Evolutionary conservation across 2,797 vertebrate genomes (phyloP).

Genomic region (Oreonectes daqikongensis): DNA sequence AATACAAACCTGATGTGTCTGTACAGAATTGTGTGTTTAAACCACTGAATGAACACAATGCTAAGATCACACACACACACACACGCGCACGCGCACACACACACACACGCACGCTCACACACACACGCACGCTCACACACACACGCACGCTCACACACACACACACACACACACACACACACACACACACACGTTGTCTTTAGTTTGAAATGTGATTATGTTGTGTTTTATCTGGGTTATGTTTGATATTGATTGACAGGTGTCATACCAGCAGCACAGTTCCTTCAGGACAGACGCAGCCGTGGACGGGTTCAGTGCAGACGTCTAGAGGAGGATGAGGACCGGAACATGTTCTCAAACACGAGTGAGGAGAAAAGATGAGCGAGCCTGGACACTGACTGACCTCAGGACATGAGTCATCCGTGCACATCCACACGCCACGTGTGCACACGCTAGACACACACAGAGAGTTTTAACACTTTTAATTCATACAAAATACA

Average conservation of each 20-base stretch:
- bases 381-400: conserved; percentile 80
- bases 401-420: conserved; percentile 69
- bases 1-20: neutral
- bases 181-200: too few relatives aligned
- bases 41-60: too few relatives aligned
- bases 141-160: too few relatives aligned
- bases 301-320: conserved; percentile 76
- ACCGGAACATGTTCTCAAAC: conserved; percentile 84
- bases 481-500: too few relatives aligned
- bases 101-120: too few relatives aligned
- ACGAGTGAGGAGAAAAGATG: conserved; percentile 79
- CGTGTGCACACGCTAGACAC: conserved; percentile 76
- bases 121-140: too few relatives aligned
- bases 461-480: neutral
- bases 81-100: too few relatives aligned
- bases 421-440: conserved; percentile 80
- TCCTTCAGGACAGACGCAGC: conserved; percentile 86
- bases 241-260: neutral
- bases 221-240: neutral
- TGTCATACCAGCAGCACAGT: conserved; percentile 81
- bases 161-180: too few relatives aligned
- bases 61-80: too few relatives aligned
- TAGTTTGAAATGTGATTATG: too few relatives aligned
- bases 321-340: conserved; percentile 59
- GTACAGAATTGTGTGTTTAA: too few relatives aligned